A percentile compares a stretch with the other conserved stretches of the same genome.
phyloP scores from a whole-genome alignment of 2,888 invertebrate genomes.

The Drosophila mettleri region DNA sequence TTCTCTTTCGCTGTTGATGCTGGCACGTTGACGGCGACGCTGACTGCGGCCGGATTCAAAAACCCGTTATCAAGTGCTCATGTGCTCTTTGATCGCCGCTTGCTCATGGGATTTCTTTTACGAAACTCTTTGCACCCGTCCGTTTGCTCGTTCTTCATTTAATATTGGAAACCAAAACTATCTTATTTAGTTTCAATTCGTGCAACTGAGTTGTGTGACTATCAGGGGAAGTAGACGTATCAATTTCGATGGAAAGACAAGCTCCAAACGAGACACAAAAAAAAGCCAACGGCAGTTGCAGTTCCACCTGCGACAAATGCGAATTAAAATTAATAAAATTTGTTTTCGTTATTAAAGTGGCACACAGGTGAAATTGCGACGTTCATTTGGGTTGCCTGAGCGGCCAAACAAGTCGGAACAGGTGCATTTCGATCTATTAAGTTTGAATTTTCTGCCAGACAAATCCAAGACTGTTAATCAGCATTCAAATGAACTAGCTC shows the following conservation, averaged over 20 bases:
- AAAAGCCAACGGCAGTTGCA: conserved; percentile 26
- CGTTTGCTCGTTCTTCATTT: neutral
- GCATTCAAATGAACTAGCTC: neutral
- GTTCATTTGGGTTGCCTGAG: conserved; percentile 14
- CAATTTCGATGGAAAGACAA: conserved; percentile 43
- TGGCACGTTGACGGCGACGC: conserved; percentile 13
- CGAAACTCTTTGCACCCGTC: neutral
- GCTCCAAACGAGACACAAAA: conserved; percentile 10
- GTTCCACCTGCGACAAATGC: conserved; percentile 25
- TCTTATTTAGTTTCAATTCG: conserved; percentile 45
- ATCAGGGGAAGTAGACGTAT: neutral
- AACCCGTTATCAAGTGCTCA: conserved; percentile 66
- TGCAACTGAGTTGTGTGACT: conserved; percentile 6
- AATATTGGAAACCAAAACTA: conserved; percentile 22
- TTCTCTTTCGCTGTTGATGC: conserved; percentile 28
- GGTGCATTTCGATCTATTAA: conserved; percentile 1
- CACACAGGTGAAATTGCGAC: conserved; percentile 55
- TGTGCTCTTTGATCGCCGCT: conserved; percentile 41
- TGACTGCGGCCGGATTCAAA: conserved; percentile 65
- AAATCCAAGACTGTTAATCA: neutral
- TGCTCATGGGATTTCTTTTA: conserved; percentile 41
- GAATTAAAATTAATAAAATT: conserved; percentile 39
- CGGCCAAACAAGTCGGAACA: conserved; percentile 26
- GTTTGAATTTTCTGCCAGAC: neutral
- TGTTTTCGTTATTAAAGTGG: conserved; percentile 40